phyloP scores from a whole-genome alignment of 2,888 invertebrate species.

The Melipona bicolor region DNA sequence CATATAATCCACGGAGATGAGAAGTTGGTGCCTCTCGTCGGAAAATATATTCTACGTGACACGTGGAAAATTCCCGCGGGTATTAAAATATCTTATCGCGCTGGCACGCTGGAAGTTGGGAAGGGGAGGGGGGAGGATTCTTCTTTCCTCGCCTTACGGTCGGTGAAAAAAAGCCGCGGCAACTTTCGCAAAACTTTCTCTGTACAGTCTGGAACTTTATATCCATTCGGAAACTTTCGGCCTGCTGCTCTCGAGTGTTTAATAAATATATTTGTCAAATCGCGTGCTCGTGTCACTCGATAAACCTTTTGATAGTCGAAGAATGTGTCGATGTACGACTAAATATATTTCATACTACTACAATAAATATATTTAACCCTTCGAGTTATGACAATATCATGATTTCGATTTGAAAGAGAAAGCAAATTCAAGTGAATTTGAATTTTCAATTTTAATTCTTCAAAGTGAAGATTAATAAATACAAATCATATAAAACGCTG shows the following conservation, averaged over 20 bases:
- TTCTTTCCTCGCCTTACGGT: conserved; percentile 27
- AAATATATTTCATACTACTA: no score
- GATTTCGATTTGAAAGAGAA: no score
- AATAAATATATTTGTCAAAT: conserved; percentile 7
- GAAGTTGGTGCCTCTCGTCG: conserved; percentile 28
- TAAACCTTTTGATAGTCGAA: background rate
- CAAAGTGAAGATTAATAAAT: no score
- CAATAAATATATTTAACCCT: no score
- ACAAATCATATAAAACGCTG: no score
- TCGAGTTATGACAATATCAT: no score
- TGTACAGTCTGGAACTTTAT: conserved; percentile 11
- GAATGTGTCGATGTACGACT: no score
- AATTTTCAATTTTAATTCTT: no score
- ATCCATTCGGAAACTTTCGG: conserved; percentile 9
- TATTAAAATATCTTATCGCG: conserved; percentile 67
- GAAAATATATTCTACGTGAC: conserved; percentile 64
- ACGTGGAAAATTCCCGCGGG: conserved; percentile 61
- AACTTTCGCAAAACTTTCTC: conserved; percentile 38
- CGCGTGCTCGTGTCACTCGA: background rate
- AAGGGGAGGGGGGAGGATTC: background rate
- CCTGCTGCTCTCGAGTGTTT: background rate
- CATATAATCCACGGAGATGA: conserved; percentile 61
- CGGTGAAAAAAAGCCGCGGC: conserved; percentile 10
- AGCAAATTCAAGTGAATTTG: no score
- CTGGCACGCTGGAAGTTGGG: conserved; percentile 32